A percentile compares a stretch with the other conserved stretches of the same genome.
phyloP scores from a whole-genome alignment of 2,888 invertebrate species.

The Polietes domitor region DNA sequence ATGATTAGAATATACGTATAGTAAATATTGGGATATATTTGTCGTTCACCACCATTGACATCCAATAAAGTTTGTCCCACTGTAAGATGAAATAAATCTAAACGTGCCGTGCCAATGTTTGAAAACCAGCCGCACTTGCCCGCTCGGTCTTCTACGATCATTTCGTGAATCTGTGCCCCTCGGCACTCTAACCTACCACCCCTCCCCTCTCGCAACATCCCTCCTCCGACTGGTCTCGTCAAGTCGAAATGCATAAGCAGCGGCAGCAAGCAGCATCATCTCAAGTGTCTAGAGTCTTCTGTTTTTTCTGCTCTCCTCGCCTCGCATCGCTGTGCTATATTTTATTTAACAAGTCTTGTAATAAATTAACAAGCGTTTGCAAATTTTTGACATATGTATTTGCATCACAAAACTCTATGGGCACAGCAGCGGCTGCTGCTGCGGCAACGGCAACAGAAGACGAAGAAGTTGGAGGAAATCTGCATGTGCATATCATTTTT shows the following conservation, averaged over 20 bases:
- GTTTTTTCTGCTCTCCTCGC: constrained; percentile 13
- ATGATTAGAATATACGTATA: no score
- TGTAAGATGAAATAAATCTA: constrained; percentile 10
- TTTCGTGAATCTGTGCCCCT: constrained; percentile 7
- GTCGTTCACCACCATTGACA: no score
- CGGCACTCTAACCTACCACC: background rate
- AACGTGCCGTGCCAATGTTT: constrained; percentile 60
- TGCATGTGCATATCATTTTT: constrained; percentile 49
- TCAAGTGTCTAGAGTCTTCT: constrained; percentile 55
- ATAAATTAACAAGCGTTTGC: constrained; percentile 70
- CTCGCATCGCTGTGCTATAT: constrained; percentile 48
- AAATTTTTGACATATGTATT: constrained; percentile 70
- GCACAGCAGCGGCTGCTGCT: constrained; percentile 48
- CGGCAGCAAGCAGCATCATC: constrained; percentile 47
- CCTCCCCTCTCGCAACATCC: constrained; percentile 35
- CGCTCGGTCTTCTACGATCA: background rate
- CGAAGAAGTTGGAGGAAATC: constrained; percentile 8
- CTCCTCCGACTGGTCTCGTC: background rate
- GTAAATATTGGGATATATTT: no score
- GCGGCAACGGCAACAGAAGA: constrained; percentile 22
- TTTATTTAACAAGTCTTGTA: constrained; percentile 68
- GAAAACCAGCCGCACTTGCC: constrained; percentile 39
- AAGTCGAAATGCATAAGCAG: constrained; percentile 60
- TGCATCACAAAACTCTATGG: constrained; percentile 64
- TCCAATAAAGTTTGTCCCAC: background rate